Base-by-base conservation (phyloP, 2,113 vertebrate species). In the Lethenteron reissneri region DNA sequence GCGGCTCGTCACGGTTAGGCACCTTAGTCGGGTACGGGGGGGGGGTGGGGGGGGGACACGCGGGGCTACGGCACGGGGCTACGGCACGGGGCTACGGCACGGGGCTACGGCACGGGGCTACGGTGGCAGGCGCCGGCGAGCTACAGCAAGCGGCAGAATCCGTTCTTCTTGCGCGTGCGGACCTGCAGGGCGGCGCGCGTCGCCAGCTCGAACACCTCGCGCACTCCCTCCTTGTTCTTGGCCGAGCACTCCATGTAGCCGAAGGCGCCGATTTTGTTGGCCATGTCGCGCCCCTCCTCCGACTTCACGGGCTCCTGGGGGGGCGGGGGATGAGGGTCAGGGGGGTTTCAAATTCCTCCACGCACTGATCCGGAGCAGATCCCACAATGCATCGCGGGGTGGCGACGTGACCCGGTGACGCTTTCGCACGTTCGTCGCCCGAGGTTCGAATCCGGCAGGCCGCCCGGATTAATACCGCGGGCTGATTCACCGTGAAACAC, bases 81-180 rank as follows among this genome's bases (percentile, higher is more conserved):
- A 41, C 25, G 25, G 25, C 25, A 25, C 25, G 25, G 25, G n/a
- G 76, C 85, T 88, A 56, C 88, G 89, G 64, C 82, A 57, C 4
- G 89, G 87, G 81, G 76, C 85, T 88, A 56, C 88, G 89, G 64
- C 82, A 57, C 4, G 89, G 87, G 81, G 91, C 90, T 95, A 21
- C n/a, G 62, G 62, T 9, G n/a, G 62, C 15, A 21, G 62, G n/a
- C 21, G 14, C 14, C 14, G 14, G 60, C 17, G 14, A 17, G 62
- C 15, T n/a, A 64, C 60, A 64, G 17, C 60, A 64, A 8, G 14
- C 17, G 60, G 60, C 60, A 64, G 14, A 19, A 19, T 15, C 17
- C 14, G 14, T 64, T 64, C 17, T 64, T 64, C 14, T 64, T 64
- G 60, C 17, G 60, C 60, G 17, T 64, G 60, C 60, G 60, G 2